phyloP scores from a whole-genome alignment of 2,888 invertebrate genomes.

The Globia sparganii region DNA sequence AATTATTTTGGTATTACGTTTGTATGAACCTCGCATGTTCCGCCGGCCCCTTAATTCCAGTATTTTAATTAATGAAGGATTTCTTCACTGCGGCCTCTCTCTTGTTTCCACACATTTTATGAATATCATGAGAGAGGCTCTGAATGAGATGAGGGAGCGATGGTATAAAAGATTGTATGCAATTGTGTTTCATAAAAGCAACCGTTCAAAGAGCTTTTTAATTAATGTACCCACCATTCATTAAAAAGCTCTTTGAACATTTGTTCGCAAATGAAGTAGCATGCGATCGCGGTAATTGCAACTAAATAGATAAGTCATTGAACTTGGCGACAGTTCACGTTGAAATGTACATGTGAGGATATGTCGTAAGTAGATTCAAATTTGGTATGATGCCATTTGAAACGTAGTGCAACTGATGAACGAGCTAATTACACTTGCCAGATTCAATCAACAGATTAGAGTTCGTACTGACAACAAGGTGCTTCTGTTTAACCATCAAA shows the following conservation, averaged over 20 bases:
- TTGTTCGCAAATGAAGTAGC: slow-evolving; percentile 2
- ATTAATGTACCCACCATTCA: neutral
- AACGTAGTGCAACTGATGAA: neutral
- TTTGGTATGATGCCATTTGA: neutral
- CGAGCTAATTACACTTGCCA: neutral
- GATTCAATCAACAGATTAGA: neutral
- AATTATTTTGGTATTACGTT: no score
- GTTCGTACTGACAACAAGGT: neutral
- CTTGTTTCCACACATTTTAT: neutral
- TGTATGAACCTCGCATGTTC: no score
- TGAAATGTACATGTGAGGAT: slow-evolving; percentile 28
- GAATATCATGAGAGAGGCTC: neutral
- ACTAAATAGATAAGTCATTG: neutral
- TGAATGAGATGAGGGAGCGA: slow-evolving; percentile 21
- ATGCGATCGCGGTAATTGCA: neutral
- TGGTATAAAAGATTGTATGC: slow-evolving; percentile 15
- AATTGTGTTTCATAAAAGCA: slow-evolving; percentile 14
- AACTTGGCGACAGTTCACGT: slow-evolving; percentile 26
- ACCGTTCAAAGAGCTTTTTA: no score
- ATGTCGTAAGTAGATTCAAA: neutral
- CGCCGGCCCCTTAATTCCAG: no score
- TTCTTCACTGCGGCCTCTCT: neutral
- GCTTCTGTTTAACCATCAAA: neutral
- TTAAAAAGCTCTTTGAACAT: slow-evolving; percentile 21
- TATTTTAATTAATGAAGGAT: slow-evolving; percentile 56